Evolutionary conservation across 2,113 vertebrate genomes (phyloP).

Genomic region (Misgurnus anguillicaudatus): DNA sequence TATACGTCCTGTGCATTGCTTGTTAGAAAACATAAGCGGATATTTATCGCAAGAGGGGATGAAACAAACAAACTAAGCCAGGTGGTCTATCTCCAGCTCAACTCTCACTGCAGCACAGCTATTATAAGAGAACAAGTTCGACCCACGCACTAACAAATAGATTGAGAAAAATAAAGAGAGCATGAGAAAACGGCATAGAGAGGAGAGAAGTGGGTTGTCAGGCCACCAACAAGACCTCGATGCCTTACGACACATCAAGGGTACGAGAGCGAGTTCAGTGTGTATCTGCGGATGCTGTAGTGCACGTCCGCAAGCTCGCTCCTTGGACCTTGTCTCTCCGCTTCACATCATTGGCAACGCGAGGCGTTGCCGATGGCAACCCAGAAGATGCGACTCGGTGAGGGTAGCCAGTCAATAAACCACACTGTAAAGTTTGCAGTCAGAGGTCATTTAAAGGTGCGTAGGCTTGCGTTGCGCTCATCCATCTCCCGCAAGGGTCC

Average conservation of each 20-base stretch:
- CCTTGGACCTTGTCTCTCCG: background rate
- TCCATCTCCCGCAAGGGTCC: background rate
- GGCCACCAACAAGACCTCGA: conserved; percentile 30
- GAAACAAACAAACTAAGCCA: background rate
- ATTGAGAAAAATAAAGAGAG: conserved; percentile 46
- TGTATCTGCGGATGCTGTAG: conserved; percentile 24
- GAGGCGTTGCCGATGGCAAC: conserved; percentile 39
- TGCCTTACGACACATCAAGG: conserved; percentile 47
- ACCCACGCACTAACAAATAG: conserved; percentile 63
- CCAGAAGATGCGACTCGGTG: background rate
- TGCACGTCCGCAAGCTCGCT: conserved; percentile 17
- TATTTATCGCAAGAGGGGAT: conserved; percentile 20
- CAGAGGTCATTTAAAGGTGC: conserved; percentile 29
- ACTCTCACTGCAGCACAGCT: conserved; percentile 59
- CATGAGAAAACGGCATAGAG: background rate
- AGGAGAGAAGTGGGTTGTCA: conserved; percentile 8
- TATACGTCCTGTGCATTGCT: background rate
- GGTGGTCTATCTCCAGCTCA: conserved; percentile 21
- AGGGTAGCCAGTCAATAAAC: background rate
- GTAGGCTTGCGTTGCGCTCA: background rate
- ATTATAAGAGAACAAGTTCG: conserved; percentile 62
- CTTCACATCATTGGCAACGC: conserved; percentile 34
- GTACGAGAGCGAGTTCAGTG: background rate
- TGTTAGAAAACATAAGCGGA: background rate
- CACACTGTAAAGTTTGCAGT: conserved; percentile 9